Evolutionary conservation across 2,888 invertebrate species (phyloP).

Genomic region (Dicyrtomina minuta): DNA sequence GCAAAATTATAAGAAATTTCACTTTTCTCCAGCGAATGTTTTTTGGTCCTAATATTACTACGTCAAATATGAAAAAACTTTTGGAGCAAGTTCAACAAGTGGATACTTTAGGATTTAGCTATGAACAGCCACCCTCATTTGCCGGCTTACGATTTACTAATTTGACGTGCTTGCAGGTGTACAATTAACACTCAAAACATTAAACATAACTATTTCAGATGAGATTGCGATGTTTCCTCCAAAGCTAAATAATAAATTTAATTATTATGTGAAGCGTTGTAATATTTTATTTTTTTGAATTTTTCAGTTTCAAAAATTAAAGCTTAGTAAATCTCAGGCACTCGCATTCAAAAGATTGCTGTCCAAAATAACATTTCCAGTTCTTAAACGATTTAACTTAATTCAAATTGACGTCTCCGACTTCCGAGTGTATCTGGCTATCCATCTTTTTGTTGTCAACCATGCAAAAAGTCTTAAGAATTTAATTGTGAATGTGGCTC

Average conservation of each 20-base stretch:
- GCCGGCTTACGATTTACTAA: too few species aligned
- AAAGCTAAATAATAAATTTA: too few species aligned
- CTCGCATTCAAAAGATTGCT: slow-evolving; percentile 1
- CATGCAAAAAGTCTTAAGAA: slow-evolving; percentile 15
- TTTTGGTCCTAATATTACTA: slow-evolving; percentile 18
- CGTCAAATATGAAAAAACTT: slow-evolving; percentile 18
- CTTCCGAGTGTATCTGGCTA: slow-evolving; percentile 19
- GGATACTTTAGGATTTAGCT: slow-evolving; percentile 20
- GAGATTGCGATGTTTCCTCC: background rate
- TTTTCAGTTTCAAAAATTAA: slow-evolving; percentile 28
- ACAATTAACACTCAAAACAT: background rate
- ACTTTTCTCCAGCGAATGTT: slow-evolving; percentile 15
- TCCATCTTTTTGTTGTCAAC: slow-evolving; percentile 26
- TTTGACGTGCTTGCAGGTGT: slow-evolving; percentile 24
- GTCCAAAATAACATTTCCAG: background rate
- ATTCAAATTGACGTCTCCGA: slow-evolving; percentile 13
- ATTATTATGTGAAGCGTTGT: too few species aligned
- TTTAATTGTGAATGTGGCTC: slow-evolving; percentile 10
- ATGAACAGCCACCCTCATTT: too few species aligned
- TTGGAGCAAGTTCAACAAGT: slow-evolving; percentile 16
- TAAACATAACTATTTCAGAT: background rate
- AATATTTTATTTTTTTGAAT: background rate
- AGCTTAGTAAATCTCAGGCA: background rate
- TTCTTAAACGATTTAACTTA: slow-evolving; percentile 10
- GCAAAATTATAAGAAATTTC: slow-evolving; percentile 5